Base-by-base conservation (phyloP, 2,797 vertebrate genomes). In the Acanthopagrus latus region DNA sequence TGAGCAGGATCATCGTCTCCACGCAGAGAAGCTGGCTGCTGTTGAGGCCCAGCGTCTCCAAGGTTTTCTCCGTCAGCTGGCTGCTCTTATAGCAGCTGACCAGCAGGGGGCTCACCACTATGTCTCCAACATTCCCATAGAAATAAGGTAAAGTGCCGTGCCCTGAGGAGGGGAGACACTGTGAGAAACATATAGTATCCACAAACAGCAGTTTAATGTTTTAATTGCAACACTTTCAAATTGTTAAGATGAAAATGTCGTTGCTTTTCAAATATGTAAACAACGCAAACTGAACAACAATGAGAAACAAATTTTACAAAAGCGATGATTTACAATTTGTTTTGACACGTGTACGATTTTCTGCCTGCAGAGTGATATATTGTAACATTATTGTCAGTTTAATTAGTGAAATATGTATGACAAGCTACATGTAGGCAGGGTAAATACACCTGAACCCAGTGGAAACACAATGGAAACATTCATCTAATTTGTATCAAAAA, bases 101-200 rank as follows among this genome's bases (percentile, higher is more conserved):
- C 95, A 99, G 95, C 90, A 99, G 96, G 77, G 98, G 98, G 93
- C 98, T 99, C 91, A 99, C 97, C 78, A 99, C 96, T 81, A 99
- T 96, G 78, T 99, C 98, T 17, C 98, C 96, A 9, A 99, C 97
- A 75, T 99, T 99, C 76, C 98, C 98, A 86, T 99, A 99, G 94
- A 99, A 99, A 91, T 99, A 99, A 46, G 98, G 98, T 95, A 99
- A 97, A 95, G 96, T 96, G 92, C 98, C 98, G 88, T 97, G 97
- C 74, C 98, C 98, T 99, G 88, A 38, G 72, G 59, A 72, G 43
- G 74, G 25, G 78, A 38, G 38, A 23, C 2, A 3, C 11, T 6
- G 51, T 70, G 44, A 48, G 43, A 51, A 51, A 69, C 9, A 48
- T 44, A 13, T 0, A 20, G 7, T 1, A 20, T 13, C 21, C 10